phyloP scores from a whole-genome alignment of 1,140 invertebrate species.

The Magallana gigas region DNA sequence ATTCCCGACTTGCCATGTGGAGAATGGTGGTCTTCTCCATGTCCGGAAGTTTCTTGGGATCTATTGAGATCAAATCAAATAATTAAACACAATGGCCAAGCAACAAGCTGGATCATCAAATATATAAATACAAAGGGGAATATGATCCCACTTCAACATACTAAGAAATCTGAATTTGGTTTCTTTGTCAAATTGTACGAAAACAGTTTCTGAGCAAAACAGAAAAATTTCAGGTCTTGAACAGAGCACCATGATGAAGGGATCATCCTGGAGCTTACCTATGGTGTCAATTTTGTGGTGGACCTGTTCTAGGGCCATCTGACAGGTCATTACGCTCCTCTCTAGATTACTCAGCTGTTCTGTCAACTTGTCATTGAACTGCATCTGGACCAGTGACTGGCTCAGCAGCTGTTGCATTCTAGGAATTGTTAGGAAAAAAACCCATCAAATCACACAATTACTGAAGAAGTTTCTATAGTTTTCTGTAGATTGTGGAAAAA shows the following conservation, averaged over 20 bases:
- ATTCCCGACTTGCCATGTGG: constrained; percentile 75
- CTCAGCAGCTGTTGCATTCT: constrained; percentile 70
- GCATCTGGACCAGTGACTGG: constrained; percentile 72
- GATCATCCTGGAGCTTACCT: neutral
- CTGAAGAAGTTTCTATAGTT: too few relatives aligned
- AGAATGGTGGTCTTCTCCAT: constrained; percentile 39
- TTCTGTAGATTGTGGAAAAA: too few relatives aligned
- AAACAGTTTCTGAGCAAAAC: too few relatives aligned
- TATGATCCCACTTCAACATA: too few relatives aligned
- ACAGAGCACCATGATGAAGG: too few relatives aligned
- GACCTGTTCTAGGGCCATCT: constrained; percentile 76
- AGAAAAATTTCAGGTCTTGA: too few relatives aligned
- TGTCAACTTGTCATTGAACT: constrained; percentile 69
- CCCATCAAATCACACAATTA: too few relatives aligned
- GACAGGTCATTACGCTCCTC: constrained; percentile 69
- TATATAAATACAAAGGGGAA: too few relatives aligned
- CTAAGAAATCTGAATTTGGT: too few relatives aligned
- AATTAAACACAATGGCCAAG: too few relatives aligned
- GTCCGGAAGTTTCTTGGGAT: constrained; percentile 21
- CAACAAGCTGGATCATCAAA: too few relatives aligned
- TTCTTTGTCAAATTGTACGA: too few relatives aligned
- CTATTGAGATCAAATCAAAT: neutral
- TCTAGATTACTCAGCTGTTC: constrained; percentile 75
- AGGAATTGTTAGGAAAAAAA: neutral
- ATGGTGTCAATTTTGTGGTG: constrained; percentile 69